Percentiles rank a stretch among this genome's conserved stretches.
Evolutionary conservation across 2,888 invertebrate genomes (phyloP).

Genomic region (Eristalis pertinax): DNA sequence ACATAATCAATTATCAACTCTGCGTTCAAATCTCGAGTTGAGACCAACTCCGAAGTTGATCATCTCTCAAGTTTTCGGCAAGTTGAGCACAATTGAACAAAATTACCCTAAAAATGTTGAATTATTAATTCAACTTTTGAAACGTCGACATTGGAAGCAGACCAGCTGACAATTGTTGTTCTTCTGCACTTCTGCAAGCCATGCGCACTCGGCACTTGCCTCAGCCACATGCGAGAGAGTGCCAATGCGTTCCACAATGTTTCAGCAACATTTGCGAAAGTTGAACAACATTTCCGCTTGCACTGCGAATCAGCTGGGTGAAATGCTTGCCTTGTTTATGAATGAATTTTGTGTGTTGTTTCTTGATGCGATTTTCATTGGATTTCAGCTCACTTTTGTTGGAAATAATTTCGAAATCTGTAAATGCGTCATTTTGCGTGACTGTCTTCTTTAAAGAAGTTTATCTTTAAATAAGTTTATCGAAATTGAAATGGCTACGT

Average conservation of each 20-base stretch:
- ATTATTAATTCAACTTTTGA: neutral
- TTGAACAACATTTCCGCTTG: slow-evolving; percentile 19
- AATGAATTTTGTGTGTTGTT: slow-evolving; percentile 30
- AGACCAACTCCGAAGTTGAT: no score
- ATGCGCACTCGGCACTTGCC: slow-evolving; percentile 20
- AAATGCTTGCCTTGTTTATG: slow-evolving; percentile 13
- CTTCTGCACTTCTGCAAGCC: slow-evolving; percentile 26
- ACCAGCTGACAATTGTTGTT: slow-evolving; percentile 16
- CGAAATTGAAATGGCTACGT: no score
- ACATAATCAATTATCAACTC: no score
- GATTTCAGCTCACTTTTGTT: neutral
- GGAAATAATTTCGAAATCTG: neutral
- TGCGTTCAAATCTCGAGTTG: no score
- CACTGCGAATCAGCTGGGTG: slow-evolving; percentile 11
- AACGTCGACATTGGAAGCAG: slow-evolving; percentile 1
- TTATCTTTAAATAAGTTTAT: no score
- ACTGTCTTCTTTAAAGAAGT: neutral
- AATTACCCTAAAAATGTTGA: neutral
- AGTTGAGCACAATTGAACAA: no score
- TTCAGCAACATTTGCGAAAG: slow-evolving; percentile 35
- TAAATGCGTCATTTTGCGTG: neutral
- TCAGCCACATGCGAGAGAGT: neutral
- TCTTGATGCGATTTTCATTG: neutral
- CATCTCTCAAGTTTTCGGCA: no score
- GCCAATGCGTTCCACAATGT: slow-evolving; percentile 58